Conservation (phyloP, 1,140 invertebrate genomes). For the Drosophila kepulauana region DNA sequence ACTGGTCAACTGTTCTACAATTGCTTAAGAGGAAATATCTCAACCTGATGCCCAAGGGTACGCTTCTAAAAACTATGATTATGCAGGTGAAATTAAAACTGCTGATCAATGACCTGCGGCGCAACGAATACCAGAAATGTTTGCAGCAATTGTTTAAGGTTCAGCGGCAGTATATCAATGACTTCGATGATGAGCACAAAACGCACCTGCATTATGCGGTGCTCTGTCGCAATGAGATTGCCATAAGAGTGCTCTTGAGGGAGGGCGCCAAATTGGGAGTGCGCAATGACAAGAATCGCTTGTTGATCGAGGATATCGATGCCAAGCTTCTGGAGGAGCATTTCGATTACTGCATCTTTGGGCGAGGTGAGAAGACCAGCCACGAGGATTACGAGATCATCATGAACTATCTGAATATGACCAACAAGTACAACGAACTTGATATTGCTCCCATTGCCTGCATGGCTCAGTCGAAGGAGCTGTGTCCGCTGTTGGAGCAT, state of each 20-base stretch:
- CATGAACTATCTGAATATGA: slow-evolving; percentile 12
- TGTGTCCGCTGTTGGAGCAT: not conserved
- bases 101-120: no score
- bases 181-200: not conserved
- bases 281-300: not conserved
- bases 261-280: slow-evolving; percentile 10
- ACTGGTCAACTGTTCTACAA: not conserved
- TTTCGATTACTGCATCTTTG: slow-evolving; percentile 22
- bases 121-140: not conserved
- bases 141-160: not conserved
- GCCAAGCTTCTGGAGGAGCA: slow-evolving; percentile 14
- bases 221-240: slow-evolving; percentile 16
- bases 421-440: not conserved
- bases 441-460: slow-evolving; percentile 11
- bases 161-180: not conserved
- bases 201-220: slow-evolving; percentile 11
- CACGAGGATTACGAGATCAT: slow-evolving; percentile 1
- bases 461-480: not conserved
- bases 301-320: slow-evolving; percentile 1
- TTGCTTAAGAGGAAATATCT: not conserved
- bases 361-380: not conserved
- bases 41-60: not conserved
- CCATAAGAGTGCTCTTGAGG: slow-evolving; percentile 5
- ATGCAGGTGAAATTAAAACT: not conserved
- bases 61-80: not conserved